These are phyloP conservation scores for Chrysina gloriosa DNA, from an alignment of 2,888 invertebrate species.

Conservation along the genomic window DNA sequence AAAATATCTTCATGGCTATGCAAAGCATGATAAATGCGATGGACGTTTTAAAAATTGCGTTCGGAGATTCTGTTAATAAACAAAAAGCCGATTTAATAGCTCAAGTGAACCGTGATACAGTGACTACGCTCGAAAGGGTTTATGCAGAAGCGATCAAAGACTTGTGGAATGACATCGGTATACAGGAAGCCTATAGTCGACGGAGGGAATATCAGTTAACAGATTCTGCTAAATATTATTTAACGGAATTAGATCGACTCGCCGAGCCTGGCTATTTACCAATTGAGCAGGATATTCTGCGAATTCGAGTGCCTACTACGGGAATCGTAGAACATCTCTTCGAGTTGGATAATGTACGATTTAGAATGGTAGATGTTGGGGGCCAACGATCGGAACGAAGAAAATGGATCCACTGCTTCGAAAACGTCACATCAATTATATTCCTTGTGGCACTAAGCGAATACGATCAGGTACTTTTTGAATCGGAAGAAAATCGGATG, in stretches of 20 bases:
- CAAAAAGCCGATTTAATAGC: slow-evolving; percentile 96
- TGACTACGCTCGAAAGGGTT: slow-evolving; percentile 97
- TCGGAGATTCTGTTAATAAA: slow-evolving; percentile 90
- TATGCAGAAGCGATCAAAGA: slow-evolving; percentile 97
- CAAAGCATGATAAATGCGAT: slow-evolving; percentile 99
- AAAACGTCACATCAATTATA: slow-evolving; percentile 99
- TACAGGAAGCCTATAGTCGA: slow-evolving; percentile 99
- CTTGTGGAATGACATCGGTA: slow-evolving; percentile 96
- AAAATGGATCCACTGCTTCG: slow-evolving; percentile 99
- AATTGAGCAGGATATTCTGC: slow-evolving; percentile 99
- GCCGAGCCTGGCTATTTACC: slow-evolving; percentile 97
- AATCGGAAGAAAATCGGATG: slow-evolving; percentile 99
- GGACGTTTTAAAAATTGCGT: slow-evolving; percentile 97
- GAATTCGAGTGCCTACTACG: slow-evolving; percentile 99
- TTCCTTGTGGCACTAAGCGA: slow-evolving; percentile 99
- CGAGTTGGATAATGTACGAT: slow-evolving; percentile 99
- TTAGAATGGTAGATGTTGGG: slow-evolving; percentile 99
- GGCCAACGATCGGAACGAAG: slow-evolving; percentile 99
- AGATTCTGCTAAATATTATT: slow-evolving; percentile 99
- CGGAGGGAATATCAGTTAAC: slow-evolving; percentile 99
- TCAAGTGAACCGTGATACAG: slow-evolving; percentile 98
- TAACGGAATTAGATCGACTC: slow-evolving; percentile 98
- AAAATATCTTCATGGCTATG: slow-evolving; percentile 99
- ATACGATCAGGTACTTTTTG: slow-evolving; percentile 99
- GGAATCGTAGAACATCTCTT: slow-evolving; percentile 99